These are phyloP conservation scores for Crenichthys baileyi DNA, from an alignment of 2,797 vertebrate genomes.

Conservation along the genomic window DNA sequence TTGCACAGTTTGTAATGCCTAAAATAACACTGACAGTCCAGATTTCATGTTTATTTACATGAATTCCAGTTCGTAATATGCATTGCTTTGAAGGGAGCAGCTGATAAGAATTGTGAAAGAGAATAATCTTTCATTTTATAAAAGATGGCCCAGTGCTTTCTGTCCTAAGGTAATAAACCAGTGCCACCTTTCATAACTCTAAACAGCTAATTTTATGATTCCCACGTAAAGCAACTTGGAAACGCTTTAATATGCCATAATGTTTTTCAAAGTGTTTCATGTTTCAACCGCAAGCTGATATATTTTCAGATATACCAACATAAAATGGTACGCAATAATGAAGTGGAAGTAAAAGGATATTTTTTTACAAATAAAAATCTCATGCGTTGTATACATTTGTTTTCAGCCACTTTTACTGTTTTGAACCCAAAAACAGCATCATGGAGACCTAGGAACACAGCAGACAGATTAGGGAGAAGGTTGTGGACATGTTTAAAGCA, in stretches of 20 bases:
- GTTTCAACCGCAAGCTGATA: not conserved
- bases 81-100: not conserved
- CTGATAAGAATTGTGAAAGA: not conserved
- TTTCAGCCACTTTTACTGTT: not conserved
- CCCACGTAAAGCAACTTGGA: not conserved
- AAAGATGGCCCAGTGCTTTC: too few relatives aligned
- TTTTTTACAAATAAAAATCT: not conserved
- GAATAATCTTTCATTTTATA: not conserved
- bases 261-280: not conserved
- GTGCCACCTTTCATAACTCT: not conserved
- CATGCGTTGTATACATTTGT: not conserved
- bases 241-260: not conserved
- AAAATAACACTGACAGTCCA: not conserved
- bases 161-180: not conserved
- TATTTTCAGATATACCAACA: not conserved
- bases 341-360: not conserved
- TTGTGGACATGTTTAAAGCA: too few relatives aligned
- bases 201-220: not conserved
- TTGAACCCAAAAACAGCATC: not conserved
- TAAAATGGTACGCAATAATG: not conserved
- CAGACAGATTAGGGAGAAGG: too few relatives aligned
- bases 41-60: not conserved
- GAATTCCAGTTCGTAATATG: not conserved
- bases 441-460: not conserved
- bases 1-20: not conserved